These are phyloP conservation scores for Cynaeus angustus DNA, from an alignment of 2,888 invertebrate genomes.

Conservation along the genomic window DNA sequence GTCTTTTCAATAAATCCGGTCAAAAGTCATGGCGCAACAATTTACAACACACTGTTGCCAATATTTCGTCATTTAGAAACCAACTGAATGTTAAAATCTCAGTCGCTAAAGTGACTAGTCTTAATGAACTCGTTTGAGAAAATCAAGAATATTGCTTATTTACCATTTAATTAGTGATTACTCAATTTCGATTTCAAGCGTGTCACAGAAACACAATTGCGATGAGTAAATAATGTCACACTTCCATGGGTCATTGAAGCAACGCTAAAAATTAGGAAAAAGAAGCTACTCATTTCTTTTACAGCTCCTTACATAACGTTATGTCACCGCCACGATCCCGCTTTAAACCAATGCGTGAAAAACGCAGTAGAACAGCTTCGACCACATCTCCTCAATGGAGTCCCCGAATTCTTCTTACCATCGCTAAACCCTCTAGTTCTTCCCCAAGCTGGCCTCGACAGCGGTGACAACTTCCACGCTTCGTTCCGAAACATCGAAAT, in stretches of 20 bases:
- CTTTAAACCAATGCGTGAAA: constrained; percentile 76
- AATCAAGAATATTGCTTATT: neutral
- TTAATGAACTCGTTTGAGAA: neutral
- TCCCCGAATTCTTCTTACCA: constrained; percentile 79
- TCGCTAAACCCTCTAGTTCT: constrained; percentile 80
- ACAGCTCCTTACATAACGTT: constrained; percentile 79
- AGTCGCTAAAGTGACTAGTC: neutral
- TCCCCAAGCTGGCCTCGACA: constrained; percentile 78
- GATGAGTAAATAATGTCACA: neutral
- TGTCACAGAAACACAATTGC: too few species aligned
- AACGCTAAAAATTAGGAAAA: too few species aligned
- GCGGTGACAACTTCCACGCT: constrained; percentile 68
- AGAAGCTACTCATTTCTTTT: constrained; percentile 56
- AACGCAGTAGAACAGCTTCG: constrained; percentile 76
- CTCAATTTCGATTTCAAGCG: neutral
- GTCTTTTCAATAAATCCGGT: too few species aligned
- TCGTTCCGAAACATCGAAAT: constrained; percentile 56
- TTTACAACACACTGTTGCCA: neutral
- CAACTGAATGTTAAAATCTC: neutral
- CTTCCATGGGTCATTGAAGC: neutral
- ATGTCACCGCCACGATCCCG: constrained; percentile 78
- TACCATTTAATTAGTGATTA: neutral
- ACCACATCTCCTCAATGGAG: constrained; percentile 75
- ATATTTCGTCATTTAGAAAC: neutral
- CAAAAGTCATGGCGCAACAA: neutral